Conservation (phyloP, 2,113 vertebrate species). For the Varanus komodoensis region DNA sequence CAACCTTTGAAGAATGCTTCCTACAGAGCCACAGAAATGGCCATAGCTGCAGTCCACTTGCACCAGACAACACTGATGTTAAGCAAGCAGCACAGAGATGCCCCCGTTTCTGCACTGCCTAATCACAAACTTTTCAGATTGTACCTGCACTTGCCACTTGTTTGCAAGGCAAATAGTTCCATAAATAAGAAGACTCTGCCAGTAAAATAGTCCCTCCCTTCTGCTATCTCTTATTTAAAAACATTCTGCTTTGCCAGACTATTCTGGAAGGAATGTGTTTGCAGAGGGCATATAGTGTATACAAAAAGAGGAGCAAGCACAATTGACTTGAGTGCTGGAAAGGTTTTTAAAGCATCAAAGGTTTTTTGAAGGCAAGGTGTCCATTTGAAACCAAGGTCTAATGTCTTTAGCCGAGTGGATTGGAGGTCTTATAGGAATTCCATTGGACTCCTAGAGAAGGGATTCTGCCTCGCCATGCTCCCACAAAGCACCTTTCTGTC, state of each 20-base stretch:
- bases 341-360: not conserved
- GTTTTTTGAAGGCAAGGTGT: not conserved
- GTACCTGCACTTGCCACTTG: not conserved
- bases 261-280: slow-evolving; percentile 10
- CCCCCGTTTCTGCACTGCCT: not conserved
- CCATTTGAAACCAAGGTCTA: not conserved
- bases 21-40: not conserved
- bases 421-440: not conserved
- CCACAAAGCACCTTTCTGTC: not conserved
- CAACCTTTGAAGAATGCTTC: slow-evolving; percentile 26
- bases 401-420: not conserved
- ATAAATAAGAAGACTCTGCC: not conserved
- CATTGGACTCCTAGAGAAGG: not conserved
- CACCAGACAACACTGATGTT: not conserved
- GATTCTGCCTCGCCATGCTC: not conserved
- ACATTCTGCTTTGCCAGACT: not conserved
- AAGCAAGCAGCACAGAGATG: not conserved
- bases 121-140: not conserved
- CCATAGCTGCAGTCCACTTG: not conserved
- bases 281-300: not conserved
- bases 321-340: not conserved
- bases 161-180: slow-evolving; percentile 9
- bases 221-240: slow-evolving; percentile 2
- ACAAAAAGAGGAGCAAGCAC: not conserved
- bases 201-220: slow-evolving; percentile 36